A percentile compares a stretch with the other conserved stretches of the same genome.
Conservation (phyloP, 1,140 invertebrate genomes). For the Trachymyrmex cornetzi region DNA sequence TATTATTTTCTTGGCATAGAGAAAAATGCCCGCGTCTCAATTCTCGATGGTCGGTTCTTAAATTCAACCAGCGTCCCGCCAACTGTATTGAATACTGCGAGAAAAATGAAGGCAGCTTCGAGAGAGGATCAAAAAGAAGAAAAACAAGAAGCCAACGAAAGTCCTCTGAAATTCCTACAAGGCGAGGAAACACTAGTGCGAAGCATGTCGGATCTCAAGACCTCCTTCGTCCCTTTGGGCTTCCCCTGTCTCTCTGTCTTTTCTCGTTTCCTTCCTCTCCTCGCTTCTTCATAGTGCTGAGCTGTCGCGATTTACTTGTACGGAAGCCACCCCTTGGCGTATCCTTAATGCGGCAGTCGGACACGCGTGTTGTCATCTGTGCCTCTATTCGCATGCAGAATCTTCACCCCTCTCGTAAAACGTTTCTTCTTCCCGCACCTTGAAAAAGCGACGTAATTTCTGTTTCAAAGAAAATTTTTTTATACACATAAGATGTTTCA, state of each 20-base stretch:
- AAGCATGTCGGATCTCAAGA: conserved; percentile 37
- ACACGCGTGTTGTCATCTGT: conserved; percentile 37
- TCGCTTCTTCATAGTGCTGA: conserved; percentile 57
- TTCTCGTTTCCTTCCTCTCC: conserved; percentile 15
- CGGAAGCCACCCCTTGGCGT: conserved; percentile 42
- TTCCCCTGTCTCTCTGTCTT: conserved; percentile 25
- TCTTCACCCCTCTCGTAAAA: conserved; percentile 27
- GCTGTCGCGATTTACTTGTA: conserved; percentile 62
- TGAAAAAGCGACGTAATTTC: conserved; percentile 15
- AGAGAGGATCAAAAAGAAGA: conserved; percentile 16
- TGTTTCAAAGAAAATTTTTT: conserved; percentile 6
- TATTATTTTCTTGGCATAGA: neutral
- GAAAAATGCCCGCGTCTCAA: conserved; percentile 6
- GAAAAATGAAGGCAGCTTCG: conserved; percentile 30
- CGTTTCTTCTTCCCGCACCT: conserved; percentile 12
- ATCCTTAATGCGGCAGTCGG: conserved; percentile 24
- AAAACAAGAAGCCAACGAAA: conserved; percentile 37
- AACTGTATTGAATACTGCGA: conserved; percentile 33
- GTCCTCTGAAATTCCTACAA: conserved; percentile 58
- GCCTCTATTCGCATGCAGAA: conserved; percentile 8
- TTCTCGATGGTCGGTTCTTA: neutral
- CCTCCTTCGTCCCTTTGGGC: conserved; percentile 18
- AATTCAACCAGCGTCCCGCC: neutral
- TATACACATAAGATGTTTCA: neutral
- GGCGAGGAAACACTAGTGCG: conserved; percentile 36